Conservation (phyloP, 2,888 invertebrate genomes). For the Sympetrum striolatum region DNA sequence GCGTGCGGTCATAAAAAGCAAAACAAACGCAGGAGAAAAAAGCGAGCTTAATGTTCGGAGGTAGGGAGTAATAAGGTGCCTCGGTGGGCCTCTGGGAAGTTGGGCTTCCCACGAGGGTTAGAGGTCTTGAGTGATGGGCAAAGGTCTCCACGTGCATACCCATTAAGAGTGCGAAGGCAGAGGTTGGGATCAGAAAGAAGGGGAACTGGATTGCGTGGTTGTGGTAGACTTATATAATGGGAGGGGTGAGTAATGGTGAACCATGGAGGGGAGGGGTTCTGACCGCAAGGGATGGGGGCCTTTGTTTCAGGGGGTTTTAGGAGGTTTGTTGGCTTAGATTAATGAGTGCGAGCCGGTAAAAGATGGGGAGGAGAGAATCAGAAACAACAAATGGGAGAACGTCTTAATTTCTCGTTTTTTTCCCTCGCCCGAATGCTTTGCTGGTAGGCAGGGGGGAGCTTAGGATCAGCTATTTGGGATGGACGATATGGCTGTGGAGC, state of each 20-base stretch:
- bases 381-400: constrained; percentile 38
- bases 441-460: too few relatives aligned
- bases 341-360: not conserved
- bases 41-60: not conserved
- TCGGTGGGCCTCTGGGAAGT: not conserved
- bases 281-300: constrained; percentile 21
- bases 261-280: not conserved
- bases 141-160: constrained; percentile 7
- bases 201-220: constrained; percentile 8
- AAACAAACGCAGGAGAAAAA: not conserved
- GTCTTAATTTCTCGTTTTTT: constrained; percentile 37
- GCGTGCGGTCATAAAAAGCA: not conserved
- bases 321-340: constrained; percentile 8
- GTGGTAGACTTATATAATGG: constrained; percentile 9
- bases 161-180: not conserved
- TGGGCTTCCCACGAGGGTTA: not conserved
- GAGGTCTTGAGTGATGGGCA: constrained; percentile 29
- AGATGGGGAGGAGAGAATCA: constrained; percentile 9
- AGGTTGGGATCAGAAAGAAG: not conserved
- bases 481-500: too few relatives aligned
- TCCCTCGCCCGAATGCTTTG: not conserved
- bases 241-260: not conserved
- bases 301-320: constrained; percentile 27
- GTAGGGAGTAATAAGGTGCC: not conserved
- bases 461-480: too few relatives aligned